phyloP scores from a whole-genome alignment of 37 sponge, comb jelly and placozoan genomes.

The Cliona cf. orientalis region DNA sequence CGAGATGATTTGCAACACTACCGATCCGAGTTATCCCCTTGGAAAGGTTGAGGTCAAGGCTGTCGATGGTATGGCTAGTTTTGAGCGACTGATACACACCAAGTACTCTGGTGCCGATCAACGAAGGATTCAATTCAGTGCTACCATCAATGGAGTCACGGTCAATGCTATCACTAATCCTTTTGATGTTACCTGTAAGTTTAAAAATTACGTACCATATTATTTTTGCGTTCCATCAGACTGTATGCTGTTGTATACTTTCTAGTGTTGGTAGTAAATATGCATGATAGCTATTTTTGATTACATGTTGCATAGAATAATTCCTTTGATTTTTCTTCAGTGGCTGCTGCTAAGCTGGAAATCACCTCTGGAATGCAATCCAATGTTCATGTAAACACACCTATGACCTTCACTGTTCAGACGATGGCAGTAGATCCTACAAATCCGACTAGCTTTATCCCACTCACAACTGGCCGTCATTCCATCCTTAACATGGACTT shows the following conservation, averaged over 20 bases:
- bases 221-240: no score
- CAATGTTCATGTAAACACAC: conserved; percentile 40
- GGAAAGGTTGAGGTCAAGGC: conserved; percentile 44
- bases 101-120: neutral
- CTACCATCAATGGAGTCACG: conserved; percentile 10
- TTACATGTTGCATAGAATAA: neutral
- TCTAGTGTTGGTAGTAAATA: no score
- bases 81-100: conserved; percentile 55
- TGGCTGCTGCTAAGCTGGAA: conserved; percentile 38
- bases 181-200: conserved; percentile 46
- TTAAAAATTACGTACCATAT: no score
- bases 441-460: conserved; percentile 8
- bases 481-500: conserved; percentile 53
- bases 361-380: neutral
- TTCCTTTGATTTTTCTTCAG: no score
- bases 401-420: conserved; percentile 37
- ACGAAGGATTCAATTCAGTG: conserved; percentile 28
- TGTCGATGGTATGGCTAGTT: conserved; percentile 52
- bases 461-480: conserved; percentile 48
- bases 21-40: conserved; percentile 24
- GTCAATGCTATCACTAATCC: conserved; percentile 4
- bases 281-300: neutral
- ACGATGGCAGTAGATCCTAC: conserved; percentile 29
- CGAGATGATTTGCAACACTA: conserved; percentile 26
- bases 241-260: no score